Conservation (phyloP, 2,888 invertebrate genomes). For the Allolobophora icterica region DNA sequence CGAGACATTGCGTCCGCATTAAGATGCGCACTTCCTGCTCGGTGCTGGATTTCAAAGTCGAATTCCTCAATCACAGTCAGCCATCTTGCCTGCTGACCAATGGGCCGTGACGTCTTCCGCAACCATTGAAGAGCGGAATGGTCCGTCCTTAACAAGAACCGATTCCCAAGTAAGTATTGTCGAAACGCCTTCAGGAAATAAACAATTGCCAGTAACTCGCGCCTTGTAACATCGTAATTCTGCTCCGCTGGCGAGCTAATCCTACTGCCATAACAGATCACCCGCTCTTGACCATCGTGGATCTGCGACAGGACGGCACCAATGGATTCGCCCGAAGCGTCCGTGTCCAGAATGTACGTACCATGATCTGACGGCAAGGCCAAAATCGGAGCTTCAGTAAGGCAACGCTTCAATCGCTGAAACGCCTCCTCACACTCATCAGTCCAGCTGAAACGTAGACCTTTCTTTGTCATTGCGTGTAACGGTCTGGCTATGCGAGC, state of each 20-base stretch:
- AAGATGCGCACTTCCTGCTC: constrained; percentile 21
- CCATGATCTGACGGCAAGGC: constrained; percentile 33
- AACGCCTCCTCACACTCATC: constrained; percentile 35
- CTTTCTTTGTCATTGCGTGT: constrained; percentile 40
- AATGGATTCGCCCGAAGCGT: constrained; percentile 35
- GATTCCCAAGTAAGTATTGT: constrained; percentile 48
- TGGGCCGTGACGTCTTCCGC: constrained; percentile 40
- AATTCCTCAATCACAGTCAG: constrained; percentile 21
- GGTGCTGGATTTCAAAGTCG: constrained; percentile 26
- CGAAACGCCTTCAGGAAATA: constrained; percentile 48
- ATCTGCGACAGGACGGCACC: constrained; percentile 44
- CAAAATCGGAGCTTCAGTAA: constrained; percentile 42
- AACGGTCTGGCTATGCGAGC: constrained; percentile 42
- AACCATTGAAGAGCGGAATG: constrained; percentile 50
- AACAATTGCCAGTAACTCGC: constrained; percentile 43
- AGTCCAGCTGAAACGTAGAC: constrained; percentile 41
- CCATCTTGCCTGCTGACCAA: constrained; percentile 40
- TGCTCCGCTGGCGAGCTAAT: constrained; percentile 34
- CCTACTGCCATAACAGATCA: constrained; percentile 44
- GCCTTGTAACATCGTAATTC: constrained; percentile 43
- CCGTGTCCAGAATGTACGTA: constrained; percentile 40
- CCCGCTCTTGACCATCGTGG: constrained; percentile 40
- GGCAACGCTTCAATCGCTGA: constrained; percentile 28
- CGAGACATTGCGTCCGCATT: constrained; percentile 35
- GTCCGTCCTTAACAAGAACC: constrained; percentile 49